These are phyloP conservation scores for Apogon hyalosoma DNA, from an alignment of 2,797 vertebrate species.

Conservation along the genomic window DNA sequence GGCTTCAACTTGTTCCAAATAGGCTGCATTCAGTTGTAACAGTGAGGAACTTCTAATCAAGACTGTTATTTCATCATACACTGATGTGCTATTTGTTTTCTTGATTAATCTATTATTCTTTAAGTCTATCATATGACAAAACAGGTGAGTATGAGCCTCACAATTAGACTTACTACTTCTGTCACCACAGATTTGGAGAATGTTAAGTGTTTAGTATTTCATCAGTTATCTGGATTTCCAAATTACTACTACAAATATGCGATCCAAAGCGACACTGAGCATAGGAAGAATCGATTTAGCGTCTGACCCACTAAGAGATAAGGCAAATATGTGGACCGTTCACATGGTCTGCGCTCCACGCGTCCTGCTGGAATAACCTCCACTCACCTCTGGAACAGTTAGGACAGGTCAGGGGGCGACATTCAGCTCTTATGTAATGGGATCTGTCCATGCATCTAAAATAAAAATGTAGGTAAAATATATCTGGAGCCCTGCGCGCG, in stretches of 20 bases:
- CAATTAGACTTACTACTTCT: no score
- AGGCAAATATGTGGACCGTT: slow-evolving; percentile 8
- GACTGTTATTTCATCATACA: no score
- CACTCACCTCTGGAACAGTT: slow-evolving; percentile 57
- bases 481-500: slow-evolving; percentile 21
- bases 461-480: slow-evolving; percentile 21
- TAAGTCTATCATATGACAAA: no score
- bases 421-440: slow-evolving; percentile 64
- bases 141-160: no score
- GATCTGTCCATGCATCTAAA: slow-evolving; percentile 53
- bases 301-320: slow-evolving; percentile 12
- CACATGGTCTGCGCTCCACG: neutral
- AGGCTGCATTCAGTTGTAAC: no score
- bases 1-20: no score
- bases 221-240: no score
- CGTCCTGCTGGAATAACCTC: slow-evolving; percentile 28
- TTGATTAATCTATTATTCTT: no score
- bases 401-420: slow-evolving; percentile 52
- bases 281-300: neutral
- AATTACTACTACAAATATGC: neutral
- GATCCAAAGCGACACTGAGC: neutral
- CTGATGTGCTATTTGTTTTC: no score
- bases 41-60: no score
- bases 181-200: no score
- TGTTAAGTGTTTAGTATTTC: no score